A percentile compares a stretch with the other conserved stretches of the same genome.
Evolutionary conservation across 2,797 vertebrate genomes (phyloP).

Genomic region (Neoniphon sammara): DNA sequence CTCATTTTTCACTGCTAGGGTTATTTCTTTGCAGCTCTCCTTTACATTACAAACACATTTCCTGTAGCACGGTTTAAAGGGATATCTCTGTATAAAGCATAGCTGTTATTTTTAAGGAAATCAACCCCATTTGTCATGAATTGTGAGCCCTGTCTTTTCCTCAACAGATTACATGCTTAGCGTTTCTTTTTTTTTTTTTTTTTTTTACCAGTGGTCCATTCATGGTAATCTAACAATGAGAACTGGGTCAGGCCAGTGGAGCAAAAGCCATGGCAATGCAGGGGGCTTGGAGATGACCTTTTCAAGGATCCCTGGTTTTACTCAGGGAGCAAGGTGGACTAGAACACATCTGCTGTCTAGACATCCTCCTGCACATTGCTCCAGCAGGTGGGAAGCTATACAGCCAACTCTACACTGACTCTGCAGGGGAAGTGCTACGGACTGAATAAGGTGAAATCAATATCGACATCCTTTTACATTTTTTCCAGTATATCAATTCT

Average conservation of each 20-base stretch:
- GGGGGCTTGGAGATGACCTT: conserved; percentile 50
- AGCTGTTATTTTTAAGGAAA: conserved; percentile 11
- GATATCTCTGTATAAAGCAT: not conserved
- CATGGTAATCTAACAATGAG: conserved; percentile 60
- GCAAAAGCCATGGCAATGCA: conserved; percentile 45
- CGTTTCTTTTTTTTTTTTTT: no score
- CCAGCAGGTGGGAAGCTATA: not conserved
- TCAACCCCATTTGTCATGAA: conserved; percentile 22
- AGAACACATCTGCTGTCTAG: conserved; percentile 65
- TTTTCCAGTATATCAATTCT: not conserved
- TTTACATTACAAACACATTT: not conserved
- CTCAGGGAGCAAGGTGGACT: conserved; percentile 55
- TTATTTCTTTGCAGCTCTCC: not conserved
- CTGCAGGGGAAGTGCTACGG: not conserved
- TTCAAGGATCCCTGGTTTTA: conserved; percentile 55
- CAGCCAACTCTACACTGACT: not conserved
- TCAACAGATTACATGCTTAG: conserved; percentile 59
- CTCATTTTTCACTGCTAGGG: not conserved
- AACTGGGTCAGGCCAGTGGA: conserved; percentile 72
- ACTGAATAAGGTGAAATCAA: no score
- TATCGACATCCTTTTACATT: no score
- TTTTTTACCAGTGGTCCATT: conserved; percentile 62
- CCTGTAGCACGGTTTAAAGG: not conserved
- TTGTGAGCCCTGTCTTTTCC: conserved; percentile 20
- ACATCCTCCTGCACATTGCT: conserved; percentile 29